Base-by-base conservation (phyloP, 2,113 vertebrate species). In the Heterotilapia buettikoferi region DNA sequence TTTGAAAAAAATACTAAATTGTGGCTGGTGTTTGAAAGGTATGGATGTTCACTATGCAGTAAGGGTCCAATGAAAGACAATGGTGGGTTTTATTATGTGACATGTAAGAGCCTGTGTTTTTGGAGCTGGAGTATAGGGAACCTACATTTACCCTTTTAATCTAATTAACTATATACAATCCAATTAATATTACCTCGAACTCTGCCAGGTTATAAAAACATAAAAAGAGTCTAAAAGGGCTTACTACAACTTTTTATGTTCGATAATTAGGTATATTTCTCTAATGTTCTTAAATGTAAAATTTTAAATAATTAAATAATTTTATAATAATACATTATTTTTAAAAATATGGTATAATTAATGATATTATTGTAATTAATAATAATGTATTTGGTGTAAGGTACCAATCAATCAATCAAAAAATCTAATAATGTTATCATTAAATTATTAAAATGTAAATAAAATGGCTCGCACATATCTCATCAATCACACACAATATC, bases 1-100 rank as follows among this genome's bases (percentile, higher is more conserved):
- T 84, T 38, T n/a, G 13, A 40, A 83, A 38, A 16, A 16, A 6
- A 1, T 0, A 1, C 0, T 2, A 0, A 33, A 36, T 36, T 63
- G 9, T 4, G 11, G 6, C 18, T 36, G 59, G 66, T 43, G 12
- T 43, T 45, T 19, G 24, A 45, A 82, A 61, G 2, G 11, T 47
- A 0, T 45, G 38, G 1, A 26, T 68, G 33, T 24, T 73, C 31
- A 14, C 53, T 4, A 57, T 31, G 53, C 38, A 59, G 40, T 0
- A 16, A 76, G 12, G 40, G 7, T 43, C 11, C 24, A 68, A 19
- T 26, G 29, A 76, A 45, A 45, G 50, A 33, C 19, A 29, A 40
- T 57, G 31, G 1, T 38, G 11, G n/a, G 11, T 40, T 40, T 68
- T 21, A 68, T 21, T 68, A 21, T 1, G 0, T 21, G 19, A 40